Conservation (phyloP, 2,888 invertebrate species). For the Neuroscelio doddi region DNA sequence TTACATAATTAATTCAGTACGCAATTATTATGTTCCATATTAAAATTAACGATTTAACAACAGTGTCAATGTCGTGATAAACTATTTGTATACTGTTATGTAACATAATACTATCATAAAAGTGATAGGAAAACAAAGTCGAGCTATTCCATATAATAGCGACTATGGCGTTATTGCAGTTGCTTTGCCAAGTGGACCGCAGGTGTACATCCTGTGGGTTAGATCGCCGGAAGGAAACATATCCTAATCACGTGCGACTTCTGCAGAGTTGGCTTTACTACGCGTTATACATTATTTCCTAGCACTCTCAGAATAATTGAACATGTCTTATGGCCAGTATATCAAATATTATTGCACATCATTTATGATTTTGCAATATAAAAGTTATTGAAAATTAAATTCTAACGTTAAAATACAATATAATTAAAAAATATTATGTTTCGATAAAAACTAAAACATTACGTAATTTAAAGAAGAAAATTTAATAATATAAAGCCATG, state of each 20-base stretch:
- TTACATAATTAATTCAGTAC: too few relatives aligned
- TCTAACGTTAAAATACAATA: too few relatives aligned
- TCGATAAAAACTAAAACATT: too few relatives aligned
- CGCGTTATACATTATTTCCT: conserved; percentile 40
- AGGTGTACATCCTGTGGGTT: conserved; percentile 44
- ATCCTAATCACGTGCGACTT: conserved; percentile 53
- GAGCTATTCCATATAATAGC: conserved; percentile 37
- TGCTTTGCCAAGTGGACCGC: conserved; percentile 45
- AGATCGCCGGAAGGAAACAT: conserved; percentile 48
- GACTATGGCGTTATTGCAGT: conserved; percentile 36
- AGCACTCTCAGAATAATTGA: conserved; percentile 29
- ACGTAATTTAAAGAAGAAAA: too few relatives aligned
- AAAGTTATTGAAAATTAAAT: too few relatives aligned
- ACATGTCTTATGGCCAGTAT: conserved; percentile 31
- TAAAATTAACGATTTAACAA: too few relatives aligned
- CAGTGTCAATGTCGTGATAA: too few relatives aligned
- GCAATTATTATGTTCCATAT: too few relatives aligned
- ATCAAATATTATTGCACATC: too few relatives aligned
- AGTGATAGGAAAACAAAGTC: conserved; percentile 36
- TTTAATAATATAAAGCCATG: too few relatives aligned
- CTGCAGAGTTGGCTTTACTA: conserved; percentile 34
- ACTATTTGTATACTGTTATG: conserved; percentile 24
- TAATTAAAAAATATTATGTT: too few relatives aligned
- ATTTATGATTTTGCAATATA: too few relatives aligned
- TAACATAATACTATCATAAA: conserved; percentile 23